A percentile compares a stretch with the other conserved stretches of the same genome.
phyloP scores from a whole-genome alignment of 2,113 vertebrate genomes.

The Cyanistes caeruleus region DNA sequence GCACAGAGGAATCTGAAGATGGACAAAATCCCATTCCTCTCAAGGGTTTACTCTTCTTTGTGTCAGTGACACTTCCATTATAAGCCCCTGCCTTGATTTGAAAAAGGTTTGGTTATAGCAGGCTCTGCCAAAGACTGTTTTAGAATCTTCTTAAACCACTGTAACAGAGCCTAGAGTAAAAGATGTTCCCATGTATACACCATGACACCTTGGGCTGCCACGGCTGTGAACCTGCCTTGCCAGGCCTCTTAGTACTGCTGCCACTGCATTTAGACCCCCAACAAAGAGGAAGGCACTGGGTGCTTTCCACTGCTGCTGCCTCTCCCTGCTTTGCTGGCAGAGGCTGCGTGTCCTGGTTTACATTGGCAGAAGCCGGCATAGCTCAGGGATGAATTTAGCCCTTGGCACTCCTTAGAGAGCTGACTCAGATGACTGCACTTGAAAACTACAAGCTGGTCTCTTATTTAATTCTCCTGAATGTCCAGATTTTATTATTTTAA shows the following conservation, averaged over 20 bases:
- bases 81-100: not conserved
- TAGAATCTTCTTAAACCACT: not conserved
- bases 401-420: conserved; percentile 57
- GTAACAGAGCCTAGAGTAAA: not conserved
- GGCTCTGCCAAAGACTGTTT: not conserved
- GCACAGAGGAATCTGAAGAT: not conserved
- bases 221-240: not conserved
- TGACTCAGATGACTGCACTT: conserved; percentile 64
- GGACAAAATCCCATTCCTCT: not conserved
- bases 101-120: not conserved
- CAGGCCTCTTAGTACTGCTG: not conserved
- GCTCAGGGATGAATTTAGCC: conserved; percentile 67
- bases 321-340: conserved; percentile 59
- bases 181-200: not conserved
- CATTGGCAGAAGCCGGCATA: conserved; percentile 59
- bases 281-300: conserved; percentile 18
- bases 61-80: not conserved
- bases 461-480: conserved; percentile 23
- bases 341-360: conserved; percentile 58
- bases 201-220: not conserved
- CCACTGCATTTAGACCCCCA: conserved; percentile 33
- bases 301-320: conserved; percentile 33
- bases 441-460: conserved; percentile 58
- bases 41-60: not conserved
- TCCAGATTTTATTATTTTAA: not conserved